Percentiles rank a stretch among this genome's conserved stretches.
Conservation (phyloP, 2,797 vertebrate species). For the Astyanax mexicanus region DNA sequence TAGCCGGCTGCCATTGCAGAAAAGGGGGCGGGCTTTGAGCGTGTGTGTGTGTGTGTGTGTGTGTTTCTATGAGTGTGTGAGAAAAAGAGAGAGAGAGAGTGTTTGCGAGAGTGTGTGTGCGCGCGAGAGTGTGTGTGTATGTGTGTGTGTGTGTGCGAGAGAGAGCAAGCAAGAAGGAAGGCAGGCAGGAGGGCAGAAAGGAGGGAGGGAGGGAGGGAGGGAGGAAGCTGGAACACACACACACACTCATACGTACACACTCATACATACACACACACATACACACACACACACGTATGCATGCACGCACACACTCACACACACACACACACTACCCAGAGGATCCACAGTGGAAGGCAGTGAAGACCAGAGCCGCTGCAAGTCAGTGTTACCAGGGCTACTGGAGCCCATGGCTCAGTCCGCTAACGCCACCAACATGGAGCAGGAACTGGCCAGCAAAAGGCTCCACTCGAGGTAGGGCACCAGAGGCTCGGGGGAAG, state of each 20-base stretch:
- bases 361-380: constrained; percentile 57
- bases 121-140: background rate
- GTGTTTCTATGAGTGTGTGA: background rate
- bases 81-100: constrained; percentile 1
- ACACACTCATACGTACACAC: constrained; percentile 19
- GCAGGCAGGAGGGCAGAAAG: constrained; percentile 4
- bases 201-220: constrained; percentile 11
- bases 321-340: constrained; percentile 4
- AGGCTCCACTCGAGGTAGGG: constrained; percentile 83
- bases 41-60: background rate
- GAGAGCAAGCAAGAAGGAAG: too few species aligned
- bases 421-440: constrained; percentile 68
- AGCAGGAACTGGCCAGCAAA: constrained; percentile 79
- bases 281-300: constrained; percentile 28
- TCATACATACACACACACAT: constrained; percentile 11
- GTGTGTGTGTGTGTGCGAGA: background rate
- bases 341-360: constrained; percentile 30
- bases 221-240: constrained; percentile 8
- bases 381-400: constrained; percentile 36
- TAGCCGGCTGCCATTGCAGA: constrained; percentile 74
- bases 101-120: background rate
- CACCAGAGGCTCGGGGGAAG: constrained; percentile 2
- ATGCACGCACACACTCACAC: constrained; percentile 23
- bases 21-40: constrained; percentile 33
- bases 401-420: constrained; percentile 78